Percentiles rank a stretch among this genome's conserved stretches.
Conservation (phyloP, 2,113 vertebrate species). For the Mesocricetus auratus region DNA sequence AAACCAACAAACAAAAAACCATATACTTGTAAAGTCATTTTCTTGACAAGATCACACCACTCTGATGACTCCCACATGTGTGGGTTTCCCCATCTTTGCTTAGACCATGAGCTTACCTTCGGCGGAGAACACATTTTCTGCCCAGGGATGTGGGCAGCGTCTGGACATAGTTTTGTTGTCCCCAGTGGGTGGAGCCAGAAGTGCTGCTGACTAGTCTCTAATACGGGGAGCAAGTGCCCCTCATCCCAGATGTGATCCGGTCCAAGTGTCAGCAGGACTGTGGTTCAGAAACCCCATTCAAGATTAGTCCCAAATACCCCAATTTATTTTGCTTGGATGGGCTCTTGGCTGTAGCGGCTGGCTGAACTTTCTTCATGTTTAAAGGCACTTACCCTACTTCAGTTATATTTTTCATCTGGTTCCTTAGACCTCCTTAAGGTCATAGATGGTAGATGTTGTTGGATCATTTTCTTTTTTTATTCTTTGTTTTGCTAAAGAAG, state of each 20-base stretch:
- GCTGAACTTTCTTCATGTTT: background rate
- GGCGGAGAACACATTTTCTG: rapidly evolving
- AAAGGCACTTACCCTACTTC: background rate
- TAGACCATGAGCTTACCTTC: rapidly evolving
- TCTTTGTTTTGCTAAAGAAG: background rate
- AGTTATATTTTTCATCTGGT: background rate
- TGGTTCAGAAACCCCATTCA: background rate
- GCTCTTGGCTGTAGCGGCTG: background rate
- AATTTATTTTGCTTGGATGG: background rate
- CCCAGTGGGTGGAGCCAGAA: background rate
- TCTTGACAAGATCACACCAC: rapidly evolving
- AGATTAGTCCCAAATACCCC: background rate
- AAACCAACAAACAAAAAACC: background rate
- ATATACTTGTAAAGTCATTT: rapidly evolving
- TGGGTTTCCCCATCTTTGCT: too few species aligned
- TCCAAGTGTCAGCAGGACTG: background rate
- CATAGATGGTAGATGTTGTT: background rate
- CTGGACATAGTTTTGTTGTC: background rate
- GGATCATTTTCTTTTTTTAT: background rate
- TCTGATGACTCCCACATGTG: rapidly evolving
- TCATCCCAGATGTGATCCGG: background rate
- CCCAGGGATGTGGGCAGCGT: background rate
- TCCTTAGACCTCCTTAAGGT: background rate
- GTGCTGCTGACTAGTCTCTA: too few species aligned
- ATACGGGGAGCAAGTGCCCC: too few species aligned